phyloP scores from a whole-genome alignment of 2,113 vertebrate species.

The Deroptyus accipitrinus region DNA sequence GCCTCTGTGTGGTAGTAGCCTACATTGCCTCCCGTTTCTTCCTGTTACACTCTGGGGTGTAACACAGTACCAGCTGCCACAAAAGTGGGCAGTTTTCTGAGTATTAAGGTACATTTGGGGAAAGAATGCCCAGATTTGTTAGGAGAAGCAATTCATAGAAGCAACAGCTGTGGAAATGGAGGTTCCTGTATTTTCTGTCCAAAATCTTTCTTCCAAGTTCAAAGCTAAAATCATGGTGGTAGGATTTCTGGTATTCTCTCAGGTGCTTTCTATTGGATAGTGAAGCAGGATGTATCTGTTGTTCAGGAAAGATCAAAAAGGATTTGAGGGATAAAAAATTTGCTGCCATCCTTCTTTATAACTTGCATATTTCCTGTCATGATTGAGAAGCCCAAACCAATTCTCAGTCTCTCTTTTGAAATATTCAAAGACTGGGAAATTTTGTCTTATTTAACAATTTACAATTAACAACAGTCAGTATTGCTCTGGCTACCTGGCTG shows the following conservation, averaged over 20 bases:
- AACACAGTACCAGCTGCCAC: background rate
- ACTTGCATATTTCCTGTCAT: background rate
- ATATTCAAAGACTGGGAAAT: background rate
- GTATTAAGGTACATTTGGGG: background rate
- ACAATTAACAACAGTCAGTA: background rate
- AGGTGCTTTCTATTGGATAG: background rate
- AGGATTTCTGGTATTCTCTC: background rate
- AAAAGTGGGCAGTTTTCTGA: rapidly evolving
- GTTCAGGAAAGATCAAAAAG: background rate
- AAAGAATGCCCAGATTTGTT: background rate
- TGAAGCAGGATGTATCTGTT: background rate
- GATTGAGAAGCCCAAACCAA: background rate
- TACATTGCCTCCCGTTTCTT: background rate
- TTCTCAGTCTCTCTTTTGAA: background rate
- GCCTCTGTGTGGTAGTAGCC: background rate
- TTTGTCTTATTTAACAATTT: background rate
- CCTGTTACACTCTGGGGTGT: background rate
- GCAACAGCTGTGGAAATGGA: background rate
- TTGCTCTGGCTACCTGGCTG: background rate
- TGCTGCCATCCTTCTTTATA: background rate
- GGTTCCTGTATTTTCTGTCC: background rate
- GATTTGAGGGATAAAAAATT: background rate
- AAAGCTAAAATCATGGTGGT: background rate
- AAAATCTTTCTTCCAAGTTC: background rate
- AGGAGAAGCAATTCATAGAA: background rate